These are phyloP conservation scores for Sinelater perroti DNA, from an alignment of 2,888 invertebrate genomes.

Conservation along the genomic window DNA sequence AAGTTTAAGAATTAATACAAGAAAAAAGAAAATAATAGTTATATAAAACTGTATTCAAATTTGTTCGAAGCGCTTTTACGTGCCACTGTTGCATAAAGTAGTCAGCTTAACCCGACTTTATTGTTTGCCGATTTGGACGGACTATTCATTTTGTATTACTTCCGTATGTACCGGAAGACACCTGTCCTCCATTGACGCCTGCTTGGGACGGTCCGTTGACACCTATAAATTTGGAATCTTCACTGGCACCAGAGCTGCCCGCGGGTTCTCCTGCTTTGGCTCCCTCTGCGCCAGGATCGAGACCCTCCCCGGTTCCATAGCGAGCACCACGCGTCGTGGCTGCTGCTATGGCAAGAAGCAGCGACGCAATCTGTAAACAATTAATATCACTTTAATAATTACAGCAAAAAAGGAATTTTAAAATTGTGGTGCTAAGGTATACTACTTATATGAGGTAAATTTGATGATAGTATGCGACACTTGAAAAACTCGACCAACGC, in stretches of 20 bases:
- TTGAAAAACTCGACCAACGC: no score
- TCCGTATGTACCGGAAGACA: background rate
- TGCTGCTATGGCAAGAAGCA: background rate
- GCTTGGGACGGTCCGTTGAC: background rate
- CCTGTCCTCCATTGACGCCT: conserved; percentile 3
- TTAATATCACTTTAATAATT: no score
- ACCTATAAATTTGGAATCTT: background rate
- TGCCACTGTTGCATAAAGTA: no score
- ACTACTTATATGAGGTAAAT: no score
- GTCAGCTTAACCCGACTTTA: background rate
- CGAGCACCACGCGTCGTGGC: background rate
- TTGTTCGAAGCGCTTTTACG: no score
- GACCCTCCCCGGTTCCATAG: conserved; percentile 2
- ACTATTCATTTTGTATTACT: background rate
- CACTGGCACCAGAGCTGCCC: background rate
- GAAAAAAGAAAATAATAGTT: no score
- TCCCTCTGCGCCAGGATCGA: background rate
- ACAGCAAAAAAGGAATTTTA: no score
- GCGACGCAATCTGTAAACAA: conserved; percentile 6
- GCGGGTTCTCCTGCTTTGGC: background rate
- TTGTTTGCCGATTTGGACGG: background rate
- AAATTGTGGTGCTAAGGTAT: no score
- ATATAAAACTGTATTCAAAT: no score
- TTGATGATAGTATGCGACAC: no score
- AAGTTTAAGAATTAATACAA: no score